Conservation (phyloP, 1,140 invertebrate species). For the Drosophila mojavensis region DNA sequence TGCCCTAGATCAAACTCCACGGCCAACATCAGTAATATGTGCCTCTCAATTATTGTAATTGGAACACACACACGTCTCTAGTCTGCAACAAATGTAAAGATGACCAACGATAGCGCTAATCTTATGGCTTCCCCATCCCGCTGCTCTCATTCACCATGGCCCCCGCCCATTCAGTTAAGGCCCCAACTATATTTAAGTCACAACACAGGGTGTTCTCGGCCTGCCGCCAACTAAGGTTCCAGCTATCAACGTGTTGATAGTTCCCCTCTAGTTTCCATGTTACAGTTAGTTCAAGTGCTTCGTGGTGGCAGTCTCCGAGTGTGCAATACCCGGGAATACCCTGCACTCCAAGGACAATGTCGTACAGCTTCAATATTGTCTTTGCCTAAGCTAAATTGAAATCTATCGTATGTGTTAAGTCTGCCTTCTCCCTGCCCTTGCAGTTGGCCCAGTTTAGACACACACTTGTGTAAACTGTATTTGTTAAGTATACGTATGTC, state of each 20-base stretch:
- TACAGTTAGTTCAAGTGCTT: conserved; percentile 5
- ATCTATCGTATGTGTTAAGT: background rate
- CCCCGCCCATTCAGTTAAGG: too few relatives aligned
- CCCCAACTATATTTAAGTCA: too few relatives aligned
- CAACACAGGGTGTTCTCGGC: background rate
- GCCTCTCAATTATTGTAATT: conserved; percentile 43
- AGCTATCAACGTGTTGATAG: conserved; percentile 2
- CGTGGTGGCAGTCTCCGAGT: background rate
- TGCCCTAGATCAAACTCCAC: conserved; percentile 22
- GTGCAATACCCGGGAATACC: background rate
- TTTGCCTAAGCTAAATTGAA: background rate
- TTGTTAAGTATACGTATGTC: background rate
- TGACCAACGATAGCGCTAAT: conserved; percentile 76
- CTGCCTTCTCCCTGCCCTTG: background rate
- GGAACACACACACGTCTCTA: conserved; percentile 66
- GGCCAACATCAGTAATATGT: conserved; percentile 35
- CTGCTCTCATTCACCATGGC: background rate
- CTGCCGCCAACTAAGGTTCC: background rate
- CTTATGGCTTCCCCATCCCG: conserved; percentile 35
- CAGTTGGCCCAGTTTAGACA: background rate
- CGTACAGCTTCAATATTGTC: background rate
- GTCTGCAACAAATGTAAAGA: conserved; percentile 77
- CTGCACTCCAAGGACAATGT: background rate
- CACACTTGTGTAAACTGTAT: too few relatives aligned
- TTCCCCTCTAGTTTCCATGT: background rate